A percentile compares a stretch with the other conserved stretches of the same genome.
Evolutionary conservation across 2,113 vertebrate genomes (phyloP).

Genomic region (Symphodus melops): DNA sequence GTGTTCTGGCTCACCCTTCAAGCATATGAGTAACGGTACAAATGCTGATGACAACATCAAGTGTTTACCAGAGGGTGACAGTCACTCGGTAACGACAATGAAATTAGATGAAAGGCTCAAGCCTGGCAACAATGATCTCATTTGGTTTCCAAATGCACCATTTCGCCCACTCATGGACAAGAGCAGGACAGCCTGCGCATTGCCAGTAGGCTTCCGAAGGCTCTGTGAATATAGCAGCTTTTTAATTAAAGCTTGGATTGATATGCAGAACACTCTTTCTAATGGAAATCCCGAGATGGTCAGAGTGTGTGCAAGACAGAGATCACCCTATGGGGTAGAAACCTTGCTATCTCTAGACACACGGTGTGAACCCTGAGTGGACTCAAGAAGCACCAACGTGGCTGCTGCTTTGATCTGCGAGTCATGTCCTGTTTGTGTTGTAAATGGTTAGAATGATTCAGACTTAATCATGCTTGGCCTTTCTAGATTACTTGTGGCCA

Average conservation of each 20-base stretch:
- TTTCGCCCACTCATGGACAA: constrained; percentile 71
- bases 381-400: constrained; percentile 32
- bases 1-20: constrained; percentile 56
- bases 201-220: constrained; percentile 72
- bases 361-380: constrained; percentile 15
- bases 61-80: constrained; percentile 79
- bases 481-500: constrained; percentile 50
- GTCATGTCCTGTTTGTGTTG: constrained; percentile 47
- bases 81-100: constrained; percentile 75
- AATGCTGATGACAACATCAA: constrained; percentile 78
- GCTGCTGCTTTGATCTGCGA: constrained; percentile 35
- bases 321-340: constrained; percentile 42
- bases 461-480: constrained; percentile 63
- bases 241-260: constrained; percentile 87
- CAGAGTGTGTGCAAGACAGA: constrained; percentile 40
- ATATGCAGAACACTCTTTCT: constrained; percentile 86
- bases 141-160: constrained; percentile 84
- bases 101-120: constrained; percentile 76
- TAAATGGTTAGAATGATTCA: constrained; percentile 36
- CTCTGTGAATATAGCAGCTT: constrained; percentile 84
- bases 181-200: constrained; percentile 63
- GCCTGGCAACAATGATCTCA: constrained; percentile 77
- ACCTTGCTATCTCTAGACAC: constrained; percentile 4
- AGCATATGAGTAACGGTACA: constrained; percentile 76
- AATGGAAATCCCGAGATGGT: constrained; percentile 80